Evolutionary conservation across 2,113 vertebrate species (phyloP).

Genomic region (Tetrao urogallus): DNA sequence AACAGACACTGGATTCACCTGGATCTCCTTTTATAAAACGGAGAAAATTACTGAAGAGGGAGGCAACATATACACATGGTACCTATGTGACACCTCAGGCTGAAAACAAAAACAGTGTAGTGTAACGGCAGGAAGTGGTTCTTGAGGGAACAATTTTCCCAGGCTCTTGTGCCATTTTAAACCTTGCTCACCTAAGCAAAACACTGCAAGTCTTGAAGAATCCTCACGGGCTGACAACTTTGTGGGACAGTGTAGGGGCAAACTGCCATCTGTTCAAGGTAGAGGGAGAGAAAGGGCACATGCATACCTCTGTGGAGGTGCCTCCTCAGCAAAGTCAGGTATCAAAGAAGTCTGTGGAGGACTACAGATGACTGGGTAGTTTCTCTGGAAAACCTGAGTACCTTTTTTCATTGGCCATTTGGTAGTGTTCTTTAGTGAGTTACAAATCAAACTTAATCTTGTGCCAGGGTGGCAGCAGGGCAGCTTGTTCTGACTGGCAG

Average conservation of each 20-base stretch:
- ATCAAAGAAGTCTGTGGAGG: not conserved
- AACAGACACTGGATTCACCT: not conserved
- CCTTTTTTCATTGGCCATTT: not conserved
- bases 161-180: slow-evolving; percentile 3
- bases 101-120: not conserved
- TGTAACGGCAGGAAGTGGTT: not conserved
- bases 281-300: not conserved
- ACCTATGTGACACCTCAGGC: not conserved
- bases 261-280: accelerated
- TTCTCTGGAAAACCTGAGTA: not conserved
- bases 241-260: accelerated
- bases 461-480: accelerated
- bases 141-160: not conserved
- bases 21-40: not conserved
- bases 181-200: not conserved
- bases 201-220: not conserved
- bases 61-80: not conserved
- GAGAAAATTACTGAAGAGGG: not conserved
- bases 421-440: not conserved
- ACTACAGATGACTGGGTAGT: not conserved
- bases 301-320: not conserved
- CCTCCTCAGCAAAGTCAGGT: not conserved
- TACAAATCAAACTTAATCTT: not conserved
- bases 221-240: accelerated
- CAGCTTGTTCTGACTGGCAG: not conserved